Evolutionary conservation across 2,113 vertebrate species (phyloP).

Genomic region (Noctilio leporinus): DNA sequence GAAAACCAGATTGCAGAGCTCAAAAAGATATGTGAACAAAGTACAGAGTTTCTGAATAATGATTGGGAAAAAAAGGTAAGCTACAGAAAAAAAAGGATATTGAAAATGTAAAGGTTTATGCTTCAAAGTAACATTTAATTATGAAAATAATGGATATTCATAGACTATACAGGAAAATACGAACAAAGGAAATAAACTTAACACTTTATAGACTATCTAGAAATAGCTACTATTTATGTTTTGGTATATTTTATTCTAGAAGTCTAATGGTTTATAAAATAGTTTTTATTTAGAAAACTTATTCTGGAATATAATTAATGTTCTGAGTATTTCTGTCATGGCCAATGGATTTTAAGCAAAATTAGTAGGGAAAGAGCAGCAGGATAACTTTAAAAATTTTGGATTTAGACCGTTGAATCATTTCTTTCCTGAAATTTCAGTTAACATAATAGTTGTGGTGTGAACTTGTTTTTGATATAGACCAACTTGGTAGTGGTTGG

Average conservation of each 20-base stretch:
- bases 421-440: conserved; percentile 24
- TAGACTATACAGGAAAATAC: neutral
- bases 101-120: neutral
- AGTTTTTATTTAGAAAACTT: neutral
- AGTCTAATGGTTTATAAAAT: neutral
- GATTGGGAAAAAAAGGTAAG: conserved; percentile 96
- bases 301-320: neutral
- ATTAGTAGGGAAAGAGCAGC: neutral
- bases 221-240: neutral
- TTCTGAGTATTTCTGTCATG: neutral
- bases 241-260: neutral
- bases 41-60: conserved; percentile 86
- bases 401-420: neutral
- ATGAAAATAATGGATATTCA: neutral
- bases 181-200: neutral
- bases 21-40: conserved; percentile 93
- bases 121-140: neutral
- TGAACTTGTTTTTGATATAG: neutral
- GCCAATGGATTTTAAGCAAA: neutral
- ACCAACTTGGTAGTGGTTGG: neutral
- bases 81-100: neutral
- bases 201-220: neutral
- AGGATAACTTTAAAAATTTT: neutral
- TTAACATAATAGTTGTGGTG: neutral
- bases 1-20: conserved; percentile 94